A percentile compares a stretch with the other conserved stretches of the same genome.
phyloP scores from a whole-genome alignment of 2,888 invertebrate species.

The Lissocephala sabroskyi region DNA sequence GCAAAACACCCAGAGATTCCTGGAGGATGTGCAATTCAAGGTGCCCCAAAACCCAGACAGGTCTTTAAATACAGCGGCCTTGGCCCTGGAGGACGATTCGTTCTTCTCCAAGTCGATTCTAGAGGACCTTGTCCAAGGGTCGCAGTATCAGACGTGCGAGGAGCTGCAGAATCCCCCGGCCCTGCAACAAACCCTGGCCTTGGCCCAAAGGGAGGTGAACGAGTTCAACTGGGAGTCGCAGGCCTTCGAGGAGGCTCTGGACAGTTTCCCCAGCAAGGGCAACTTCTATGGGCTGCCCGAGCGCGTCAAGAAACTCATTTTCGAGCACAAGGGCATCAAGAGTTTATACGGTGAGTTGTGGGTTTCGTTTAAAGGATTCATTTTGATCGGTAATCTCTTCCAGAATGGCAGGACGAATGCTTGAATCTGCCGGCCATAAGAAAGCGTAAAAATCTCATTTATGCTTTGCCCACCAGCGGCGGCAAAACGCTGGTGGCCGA shows the following conservation, averaged over 20 bases:
- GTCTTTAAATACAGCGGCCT: not conserved
- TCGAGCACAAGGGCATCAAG: slow-evolving; percentile 83
- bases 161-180: slow-evolving; percentile 45
- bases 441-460: slow-evolving; percentile 86
- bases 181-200: slow-evolving; percentile 19
- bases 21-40: slow-evolving; percentile 63
- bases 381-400: slow-evolving; percentile 36
- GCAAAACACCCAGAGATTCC: slow-evolving; percentile 69
- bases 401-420: slow-evolving; percentile 97
- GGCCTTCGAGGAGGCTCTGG: slow-evolving; percentile 48
- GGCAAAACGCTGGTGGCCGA: slow-evolving; percentile 98
- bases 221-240: slow-evolving; percentile 66
- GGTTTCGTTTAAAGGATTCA: not conserved
- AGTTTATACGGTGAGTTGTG: slow-evolving; percentile 84
- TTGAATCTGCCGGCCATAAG: slow-evolving; percentile 83
- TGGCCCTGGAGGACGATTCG: slow-evolving; percentile 21
- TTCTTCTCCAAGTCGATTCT: slow-evolving; percentile 27
- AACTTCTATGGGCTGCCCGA: slow-evolving; percentile 87
- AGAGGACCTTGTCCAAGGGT: slow-evolving; percentile 51
- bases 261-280: slow-evolving; percentile 68
- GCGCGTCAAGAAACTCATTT: slow-evolving; percentile 80
- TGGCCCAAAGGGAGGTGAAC: too few species aligned
- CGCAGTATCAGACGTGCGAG: slow-evolving; percentile 65
- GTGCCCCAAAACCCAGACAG: slow-evolving; percentile 37
- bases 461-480: slow-evolving; percentile 95